Evolutionary conservation across 2,113 vertebrate species (phyloP), one percentile per base, ranked within the genome.

Genomic region (Rhinoptilus africanus): DNA sequence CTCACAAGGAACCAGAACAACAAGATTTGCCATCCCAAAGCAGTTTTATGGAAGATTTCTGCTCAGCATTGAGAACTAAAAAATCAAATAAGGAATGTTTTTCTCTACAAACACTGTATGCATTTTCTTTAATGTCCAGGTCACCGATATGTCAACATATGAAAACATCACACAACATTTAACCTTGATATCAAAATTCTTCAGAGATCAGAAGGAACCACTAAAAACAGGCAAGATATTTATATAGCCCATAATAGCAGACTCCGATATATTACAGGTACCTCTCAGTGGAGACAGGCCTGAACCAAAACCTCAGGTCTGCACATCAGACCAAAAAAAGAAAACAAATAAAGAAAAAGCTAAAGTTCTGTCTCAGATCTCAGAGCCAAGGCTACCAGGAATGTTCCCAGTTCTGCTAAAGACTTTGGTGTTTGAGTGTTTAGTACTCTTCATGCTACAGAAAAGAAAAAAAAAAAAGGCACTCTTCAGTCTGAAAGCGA

Each of bases 181-280:
- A 93, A 80, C 92, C 92, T 95, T 87, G 92, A 94, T 93, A 96
- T 84, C 89, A 78, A 89, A 73, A 47, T 93, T 93, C 83, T 94
- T 96, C 94, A 87, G 94, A 92, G 93, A 95, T 88, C 94, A 96
- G 94, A 68, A 73, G 45, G 63, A 75, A 93, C 66, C 72, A 77
- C 91, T 88, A 87, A 84, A 94, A 85, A 63, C 85, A 96, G 80
- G 87, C 92, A 89, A 82, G 22, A 69, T 66, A 90, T 69, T 87
- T 93, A 90, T 85, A 90, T 64, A 89, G 2, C 88, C 84, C 89
- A 79, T 63, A 39, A 72, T 69, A 82, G 83, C 75, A 91, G 71
- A n/a, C 50, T 88, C 57, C 88, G 59, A 84, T 81, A 89, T 81
- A 89, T 17, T 56, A 34, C 30, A 30, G 66, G 80, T 85, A 78